These are phyloP conservation scores for Anastrepha ludens DNA, from an alignment of 1,140 invertebrate genomes.

Conservation along the genomic window DNA sequence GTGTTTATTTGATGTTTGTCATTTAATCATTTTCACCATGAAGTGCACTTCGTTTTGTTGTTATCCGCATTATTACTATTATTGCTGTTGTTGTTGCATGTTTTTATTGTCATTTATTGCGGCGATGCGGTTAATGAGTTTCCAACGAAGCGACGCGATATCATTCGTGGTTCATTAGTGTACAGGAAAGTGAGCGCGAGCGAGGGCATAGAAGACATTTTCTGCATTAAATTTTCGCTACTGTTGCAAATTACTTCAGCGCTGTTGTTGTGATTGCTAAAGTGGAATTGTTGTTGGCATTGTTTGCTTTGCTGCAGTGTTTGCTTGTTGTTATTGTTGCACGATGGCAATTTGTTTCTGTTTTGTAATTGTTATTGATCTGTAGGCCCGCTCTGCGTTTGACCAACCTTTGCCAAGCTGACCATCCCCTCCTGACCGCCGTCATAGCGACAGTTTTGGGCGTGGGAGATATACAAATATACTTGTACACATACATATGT, in stretches of 20 bases:
- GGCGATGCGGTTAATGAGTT: conserved; percentile 50
- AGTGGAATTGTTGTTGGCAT: neutral
- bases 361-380: conserved; percentile 44
- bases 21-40: conserved; percentile 53
- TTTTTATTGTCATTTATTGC: conserved; percentile 50
- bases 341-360: conserved; percentile 25
- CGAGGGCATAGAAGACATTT: neutral
- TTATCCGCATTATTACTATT: conserved; percentile 25
- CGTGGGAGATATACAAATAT: neutral
- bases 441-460: neutral
- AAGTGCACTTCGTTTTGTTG: conserved; percentile 36
- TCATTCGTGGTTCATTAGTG: conserved; percentile 35
- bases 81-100: conserved; percentile 25
- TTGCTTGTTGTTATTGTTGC: conserved; percentile 7
- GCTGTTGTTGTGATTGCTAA: neutral
- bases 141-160: conserved; percentile 20
- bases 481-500: neutral
- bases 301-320: neutral
- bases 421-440: neutral
- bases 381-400: neutral
- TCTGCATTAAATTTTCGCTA: conserved; percentile 15
- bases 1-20: conserved; percentile 54
- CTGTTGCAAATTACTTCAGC: neutral
- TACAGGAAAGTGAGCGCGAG: neutral
- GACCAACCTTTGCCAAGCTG: conserved; percentile 5